phyloP scores from a whole-genome alignment of 2,797 vertebrate species.

The Columba guinea region DNA sequence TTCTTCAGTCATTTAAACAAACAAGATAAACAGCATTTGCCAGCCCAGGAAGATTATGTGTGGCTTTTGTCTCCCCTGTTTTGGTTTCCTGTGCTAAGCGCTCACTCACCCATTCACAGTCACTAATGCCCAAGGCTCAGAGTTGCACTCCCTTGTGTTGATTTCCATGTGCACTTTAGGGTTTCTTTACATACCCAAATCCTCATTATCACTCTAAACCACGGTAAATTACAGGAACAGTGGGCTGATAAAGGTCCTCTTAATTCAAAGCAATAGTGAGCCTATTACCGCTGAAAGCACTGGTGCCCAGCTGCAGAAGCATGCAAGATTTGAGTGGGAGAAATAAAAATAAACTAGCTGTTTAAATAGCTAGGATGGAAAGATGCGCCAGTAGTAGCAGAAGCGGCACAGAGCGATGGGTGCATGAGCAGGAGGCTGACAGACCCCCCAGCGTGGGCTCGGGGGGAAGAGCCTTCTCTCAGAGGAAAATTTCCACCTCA shows the following conservation, averaged over 20 bases:
- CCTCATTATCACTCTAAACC: slow-evolving; percentile 48
- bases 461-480: not conserved
- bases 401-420: not conserved
- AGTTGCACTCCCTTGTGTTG: slow-evolving; percentile 2
- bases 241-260: slow-evolving; percentile 1
- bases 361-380: not conserved
- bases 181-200: slow-evolving; percentile 56
- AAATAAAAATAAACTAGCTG: not conserved
- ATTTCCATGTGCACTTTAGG: slow-evolving; percentile 30
- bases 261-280: not conserved
- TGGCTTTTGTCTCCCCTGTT: slow-evolving; percentile 34
- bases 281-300: not conserved
- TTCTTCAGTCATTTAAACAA: slow-evolving; percentile 48
- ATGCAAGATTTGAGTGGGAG: not conserved
- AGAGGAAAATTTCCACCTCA: not conserved
- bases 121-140: slow-evolving; percentile 26
- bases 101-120: not conserved
- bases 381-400: not conserved
- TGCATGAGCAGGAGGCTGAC: not conserved
- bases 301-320: not conserved
- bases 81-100: slow-evolving; percentile 15
- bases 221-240: not conserved
- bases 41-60: slow-evolving; percentile 31
- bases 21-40: slow-evolving; percentile 46
- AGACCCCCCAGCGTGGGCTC: not conserved